Base-by-base conservation (phyloP, 2,113 vertebrate species). In the Eurypyga helias region DNA sequence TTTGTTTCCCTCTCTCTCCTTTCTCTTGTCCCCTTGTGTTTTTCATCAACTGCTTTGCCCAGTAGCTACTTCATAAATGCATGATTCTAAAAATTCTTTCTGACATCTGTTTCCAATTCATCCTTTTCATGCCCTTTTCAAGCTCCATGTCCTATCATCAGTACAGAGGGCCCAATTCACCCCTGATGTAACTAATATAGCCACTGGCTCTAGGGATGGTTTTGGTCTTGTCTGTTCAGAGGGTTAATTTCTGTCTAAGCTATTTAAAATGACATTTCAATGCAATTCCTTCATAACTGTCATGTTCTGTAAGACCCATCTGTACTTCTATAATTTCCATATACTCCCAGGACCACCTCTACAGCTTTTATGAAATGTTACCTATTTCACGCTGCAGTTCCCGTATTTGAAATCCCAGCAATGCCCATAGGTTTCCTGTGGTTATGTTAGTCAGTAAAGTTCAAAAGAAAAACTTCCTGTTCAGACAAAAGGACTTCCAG, bases 51-150 rank as follows among this genome's bases (percentile, higher is more conserved):
- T 2, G 18, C 54, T 84, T 83, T 95, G 88, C 85, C 92, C 83
- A 83, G 67, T 52, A 81, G 88, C 64, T 95, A 83, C 29, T 89
- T 55, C 64, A 71, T 15, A 93, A 88, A 90, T 16, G 13, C 7
- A 83, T 16, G 46, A 88, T 66, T 88, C 66, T 66, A 88, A 88
- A 95, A 88, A 96, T 93, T 48, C 36, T 45, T 95, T 80, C 60
- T 93, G 90, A 92, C 79, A 90, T 88, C 62, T 94, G 55, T 81
- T 94, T 94, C 76, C 13, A 90, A 64, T 87, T 90, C 45, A 92
- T 81, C 66, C 78, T 90, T 92, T 92, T 73, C 55, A 54, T 78
- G 72, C 20, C 55, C 48, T 94, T 95, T 92, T 88, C 58, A 86
- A 81, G 23, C 46, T 88, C 60, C 7, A 26, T 64, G 66, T 33